phyloP scores from a whole-genome alignment of 1,140 invertebrate species.

The Thaumetopoea pityocampa region DNA sequence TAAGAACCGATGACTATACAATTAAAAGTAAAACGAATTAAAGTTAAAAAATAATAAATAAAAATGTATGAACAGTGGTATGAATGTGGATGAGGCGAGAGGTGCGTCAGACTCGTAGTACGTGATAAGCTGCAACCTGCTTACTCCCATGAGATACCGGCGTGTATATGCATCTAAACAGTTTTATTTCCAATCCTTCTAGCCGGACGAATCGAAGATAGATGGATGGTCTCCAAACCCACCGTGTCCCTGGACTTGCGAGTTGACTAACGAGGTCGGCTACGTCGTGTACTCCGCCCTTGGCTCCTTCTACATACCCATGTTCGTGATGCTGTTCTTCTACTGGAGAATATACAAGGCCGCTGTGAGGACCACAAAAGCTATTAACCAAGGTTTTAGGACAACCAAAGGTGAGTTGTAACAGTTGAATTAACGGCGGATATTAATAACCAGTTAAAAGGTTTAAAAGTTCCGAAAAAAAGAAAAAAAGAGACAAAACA shows the following conservation, averaged over 20 bases:
- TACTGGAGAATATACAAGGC: slow-evolving; percentile 97
- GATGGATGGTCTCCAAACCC: slow-evolving; percentile 54
- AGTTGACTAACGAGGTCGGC: slow-evolving; percentile 92
- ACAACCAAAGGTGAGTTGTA: slow-evolving; percentile 85
- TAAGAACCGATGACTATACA: no score
- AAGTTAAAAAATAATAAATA: no score
- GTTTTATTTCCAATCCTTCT: no score
- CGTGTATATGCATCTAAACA: no score
- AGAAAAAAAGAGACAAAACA: no score
- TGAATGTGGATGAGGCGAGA: no score
- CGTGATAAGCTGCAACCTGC: no score
- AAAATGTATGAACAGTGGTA: no score
- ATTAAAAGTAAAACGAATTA: no score
- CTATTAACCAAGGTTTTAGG: slow-evolving; percentile 94
- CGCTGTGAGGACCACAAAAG: slow-evolving; percentile 91
- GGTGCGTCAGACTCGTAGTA: no score
- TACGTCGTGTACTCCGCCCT: slow-evolving; percentile 92
- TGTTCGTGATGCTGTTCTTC: slow-evolving; percentile 97
- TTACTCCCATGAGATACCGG: no score
- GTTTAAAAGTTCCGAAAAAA: no score
- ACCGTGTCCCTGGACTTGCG: slow-evolving; percentile 89
- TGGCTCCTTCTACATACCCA: slow-evolving; percentile 97
- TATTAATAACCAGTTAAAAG: neutral
- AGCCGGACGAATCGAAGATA: slow-evolving; percentile 45
- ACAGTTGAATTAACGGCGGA: neutral